Conservation (phyloP, 1,140 invertebrate genomes). For the Rhopalosiphum maidis region DNA sequence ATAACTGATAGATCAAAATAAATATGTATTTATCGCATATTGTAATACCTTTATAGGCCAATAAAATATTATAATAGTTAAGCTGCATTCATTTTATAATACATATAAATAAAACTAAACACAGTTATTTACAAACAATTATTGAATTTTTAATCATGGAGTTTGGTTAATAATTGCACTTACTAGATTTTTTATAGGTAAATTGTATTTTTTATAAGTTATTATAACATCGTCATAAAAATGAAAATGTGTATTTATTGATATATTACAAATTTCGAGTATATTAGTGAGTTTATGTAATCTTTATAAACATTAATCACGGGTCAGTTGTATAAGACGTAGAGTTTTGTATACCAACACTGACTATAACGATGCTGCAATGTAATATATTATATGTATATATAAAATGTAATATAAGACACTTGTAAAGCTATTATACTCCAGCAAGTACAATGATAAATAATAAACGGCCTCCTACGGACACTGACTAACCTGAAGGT, state of each 20-base stretch:
- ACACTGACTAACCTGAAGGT: slow-evolving; percentile 37
- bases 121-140: background rate
- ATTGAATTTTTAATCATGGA: background rate
- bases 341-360: background rate
- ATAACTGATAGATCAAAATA: background rate
- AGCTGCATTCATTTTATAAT: no score
- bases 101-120: background rate
- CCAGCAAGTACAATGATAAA: background rate
- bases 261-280: background rate
- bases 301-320: background rate
- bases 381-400: background rate
- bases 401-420: background rate
- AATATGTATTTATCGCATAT: background rate
- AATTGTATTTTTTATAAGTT: background rate
- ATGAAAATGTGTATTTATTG: background rate
- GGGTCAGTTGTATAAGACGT: background rate
- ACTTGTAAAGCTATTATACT: background rate
- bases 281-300: background rate
- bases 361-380: background rate
- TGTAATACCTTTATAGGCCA: no score
- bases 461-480: background rate
- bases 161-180: background rate
- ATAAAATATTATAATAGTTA: no score
- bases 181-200: background rate
- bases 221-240: no score